Conservation (phyloP, 2,113 vertebrate genomes). For the Uropsilus gracilis region DNA sequence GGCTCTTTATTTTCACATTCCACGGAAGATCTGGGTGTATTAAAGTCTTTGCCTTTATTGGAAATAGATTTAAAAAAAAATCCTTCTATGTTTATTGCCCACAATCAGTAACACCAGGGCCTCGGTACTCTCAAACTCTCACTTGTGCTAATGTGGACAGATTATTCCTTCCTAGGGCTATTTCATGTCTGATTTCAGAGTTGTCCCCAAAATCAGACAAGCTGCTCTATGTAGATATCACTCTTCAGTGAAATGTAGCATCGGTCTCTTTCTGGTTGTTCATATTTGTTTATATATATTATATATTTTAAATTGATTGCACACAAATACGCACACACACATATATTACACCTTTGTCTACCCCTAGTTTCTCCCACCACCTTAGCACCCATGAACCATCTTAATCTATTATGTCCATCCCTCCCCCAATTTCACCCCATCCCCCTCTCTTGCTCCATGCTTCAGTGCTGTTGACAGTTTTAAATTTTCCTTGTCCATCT, state of each 20-base stretch:
- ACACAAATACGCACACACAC: too few species aligned
- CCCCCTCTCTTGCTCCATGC: too few species aligned
- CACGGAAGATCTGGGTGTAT: slow-evolving; percentile 36
- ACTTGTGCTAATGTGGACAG: slow-evolving; percentile 45
- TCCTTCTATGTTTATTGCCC: slow-evolving; percentile 47
- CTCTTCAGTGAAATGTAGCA: not conserved
- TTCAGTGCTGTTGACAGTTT: too few species aligned
- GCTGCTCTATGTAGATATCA: not conserved
- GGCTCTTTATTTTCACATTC: slow-evolving; percentile 53
- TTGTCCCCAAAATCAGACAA: slow-evolving; percentile 5
- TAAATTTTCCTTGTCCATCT: too few species aligned
- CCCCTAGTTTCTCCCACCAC: too few species aligned
- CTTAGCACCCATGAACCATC: too few species aligned
- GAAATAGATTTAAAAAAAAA: slow-evolving; percentile 64
- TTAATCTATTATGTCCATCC: too few species aligned
- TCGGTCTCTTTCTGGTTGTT: not conserved
- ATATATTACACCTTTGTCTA: too few species aligned
- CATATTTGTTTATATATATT: too few species aligned
- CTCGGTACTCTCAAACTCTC: not conserved
- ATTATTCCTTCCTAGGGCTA: not conserved
- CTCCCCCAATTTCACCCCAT: too few species aligned
- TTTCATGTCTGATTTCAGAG: slow-evolving; percentile 52
- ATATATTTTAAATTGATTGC: too few species aligned
- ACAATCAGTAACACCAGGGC: slow-evolving; percentile 15
- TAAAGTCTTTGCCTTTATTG: slow-evolving; percentile 71